Evolutionary conservation across 2,888 invertebrate species (phyloP), one percentile per base, ranked within the genome.

Genomic region (Calliscelio sp.): DNA sequence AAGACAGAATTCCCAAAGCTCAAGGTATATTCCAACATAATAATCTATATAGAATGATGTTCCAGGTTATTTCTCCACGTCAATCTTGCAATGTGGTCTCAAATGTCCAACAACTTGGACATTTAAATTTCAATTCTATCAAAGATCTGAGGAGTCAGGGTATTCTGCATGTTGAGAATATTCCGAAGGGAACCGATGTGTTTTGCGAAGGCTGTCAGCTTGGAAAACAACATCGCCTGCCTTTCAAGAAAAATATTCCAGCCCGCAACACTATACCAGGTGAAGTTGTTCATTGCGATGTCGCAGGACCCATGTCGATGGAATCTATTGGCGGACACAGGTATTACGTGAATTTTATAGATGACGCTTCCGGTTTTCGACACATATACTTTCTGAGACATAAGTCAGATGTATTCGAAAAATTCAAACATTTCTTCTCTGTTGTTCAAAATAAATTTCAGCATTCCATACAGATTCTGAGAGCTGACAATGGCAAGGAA

Each of bases 401-500:
- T 7, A 87, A 86, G 51, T 71, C 83, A 0, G 86, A 86, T 11
- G 86, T 86, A 0, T 44, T 38, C 1, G 85, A 85, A 0, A 38
- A 35, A 10, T 53, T 53, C 25, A 25, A 46, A 46, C n/a, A 16
- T 5, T 46, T 46, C n/a, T n/a, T n/a, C n/a, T 5, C n/a, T 16
- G 4, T 18, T 4, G 8, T 46, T n/a, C n/a, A 46, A 3, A 88
- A 79, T n/a, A 74, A 86, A 57, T 74, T 70, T 25, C 79, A 71
- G 0, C 22, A 24, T 10, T 32, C 46, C 1, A 80, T 85, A 1
- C 74, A 81, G 32, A 41, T 18, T 1, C 32, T 87, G 2, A 81
- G 75, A 1, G 44, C 61, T 0, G 87, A 86, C 44, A 87, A 87
- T 14, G 86, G 86, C 0, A 24, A 22, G 3, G 85, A 87, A 46